Conservation (phyloP, 1,140 invertebrate species). For the Eueides isabella region DNA sequence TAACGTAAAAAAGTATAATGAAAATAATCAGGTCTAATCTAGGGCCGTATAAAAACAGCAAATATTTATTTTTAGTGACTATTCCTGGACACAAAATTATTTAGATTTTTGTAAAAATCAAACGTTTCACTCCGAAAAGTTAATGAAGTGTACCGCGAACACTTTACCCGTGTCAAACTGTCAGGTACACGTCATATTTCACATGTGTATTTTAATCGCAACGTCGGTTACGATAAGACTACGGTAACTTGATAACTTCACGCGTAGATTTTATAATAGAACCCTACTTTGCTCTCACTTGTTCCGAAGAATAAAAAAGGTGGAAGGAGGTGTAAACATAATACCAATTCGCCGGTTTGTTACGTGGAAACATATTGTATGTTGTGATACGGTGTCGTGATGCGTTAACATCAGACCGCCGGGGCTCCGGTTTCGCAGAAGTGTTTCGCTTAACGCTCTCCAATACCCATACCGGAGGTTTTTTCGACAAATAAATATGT, state of each 20-base stretch:
- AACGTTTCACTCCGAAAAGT: conserved; percentile 50
- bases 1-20: too few species aligned
- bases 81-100: conserved; percentile 29
- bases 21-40: too few species aligned
- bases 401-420: conserved; percentile 60
- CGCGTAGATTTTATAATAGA: conserved; percentile 21
- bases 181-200: conserved; percentile 77
- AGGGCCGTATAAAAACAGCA: not conserved
- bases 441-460: conserved; percentile 71
- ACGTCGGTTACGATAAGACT: conserved; percentile 66
- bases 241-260: conserved; percentile 52
- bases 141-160: conserved; percentile 74
- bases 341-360: conserved; percentile 76
- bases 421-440: conserved; percentile 73
- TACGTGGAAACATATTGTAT: conserved; percentile 73
- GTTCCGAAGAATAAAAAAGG: conserved; percentile 57
- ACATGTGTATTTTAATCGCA: conserved; percentile 63
- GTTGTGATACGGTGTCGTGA: conserved; percentile 73
- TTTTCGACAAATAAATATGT: conserved; percentile 45
- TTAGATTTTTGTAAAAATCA: conserved; percentile 35
- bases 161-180: conserved; percentile 78
- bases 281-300: conserved; percentile 53
- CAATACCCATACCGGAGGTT: conserved; percentile 52
- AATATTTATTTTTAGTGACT: not conserved
- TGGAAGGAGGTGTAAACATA: conserved; percentile 74